These are phyloP conservation scores for Penaeus indicus DNA, from an alignment of 1,140 invertebrate genomes.

Conservation along the genomic window DNA sequence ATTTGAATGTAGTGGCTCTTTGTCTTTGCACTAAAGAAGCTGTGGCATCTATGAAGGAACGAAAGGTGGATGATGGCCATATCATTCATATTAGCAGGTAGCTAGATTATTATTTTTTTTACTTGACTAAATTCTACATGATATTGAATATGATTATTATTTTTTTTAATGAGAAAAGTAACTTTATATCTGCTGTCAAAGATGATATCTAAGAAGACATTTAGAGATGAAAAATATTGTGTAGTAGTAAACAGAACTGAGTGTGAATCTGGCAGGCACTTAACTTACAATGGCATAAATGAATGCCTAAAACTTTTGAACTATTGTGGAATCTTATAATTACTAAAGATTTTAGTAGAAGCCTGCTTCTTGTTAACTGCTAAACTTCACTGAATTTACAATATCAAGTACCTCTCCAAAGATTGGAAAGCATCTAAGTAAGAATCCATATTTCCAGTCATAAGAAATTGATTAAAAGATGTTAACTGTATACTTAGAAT, in stretches of 20 bases:
- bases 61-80: slow-evolving; percentile 76
- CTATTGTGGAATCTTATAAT: too few relatives aligned
- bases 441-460: too few relatives aligned
- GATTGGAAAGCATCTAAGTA: too few relatives aligned
- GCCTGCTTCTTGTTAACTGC: too few relatives aligned
- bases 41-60: slow-evolving; percentile 77
- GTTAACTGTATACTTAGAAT: too few relatives aligned
- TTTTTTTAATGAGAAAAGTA: neutral
- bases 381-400: too few relatives aligned
- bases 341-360: too few relatives aligned
- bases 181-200: neutral
- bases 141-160: neutral
- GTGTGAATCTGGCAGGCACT: too few relatives aligned
- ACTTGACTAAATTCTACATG: neutral
- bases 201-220: neutral
- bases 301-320: too few relatives aligned
- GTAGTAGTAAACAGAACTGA: neutral
- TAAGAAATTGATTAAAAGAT: too few relatives aligned
- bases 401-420: too few relatives aligned
- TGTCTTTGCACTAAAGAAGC: slow-evolving; percentile 78
- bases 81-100: slow-evolving; percentile 81
- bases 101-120: neutral
- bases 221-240: neutral
- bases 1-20: slow-evolving; percentile 80
- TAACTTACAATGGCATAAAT: too few relatives aligned